Conservation (phyloP, 2,113 vertebrate species). For the Lucifuga dentata region DNA sequence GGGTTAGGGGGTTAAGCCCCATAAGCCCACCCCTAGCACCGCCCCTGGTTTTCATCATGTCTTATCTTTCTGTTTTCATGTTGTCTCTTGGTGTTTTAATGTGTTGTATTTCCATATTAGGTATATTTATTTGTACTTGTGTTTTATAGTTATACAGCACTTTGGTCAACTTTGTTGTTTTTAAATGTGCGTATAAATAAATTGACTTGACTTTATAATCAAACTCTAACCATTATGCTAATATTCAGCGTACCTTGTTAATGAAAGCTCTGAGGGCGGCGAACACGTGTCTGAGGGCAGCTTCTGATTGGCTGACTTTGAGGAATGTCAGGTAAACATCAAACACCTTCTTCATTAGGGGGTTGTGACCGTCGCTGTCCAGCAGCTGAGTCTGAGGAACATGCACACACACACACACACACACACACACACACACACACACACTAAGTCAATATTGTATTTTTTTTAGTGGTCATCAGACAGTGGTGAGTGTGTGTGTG, state of each 20-base stretch:
- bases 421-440: neutral
- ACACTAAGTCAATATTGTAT: neutral
- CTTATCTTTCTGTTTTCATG: too few relatives aligned
- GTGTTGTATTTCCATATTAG: too few relatives aligned
- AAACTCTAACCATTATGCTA: too few relatives aligned
- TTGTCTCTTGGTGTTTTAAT: too few relatives aligned
- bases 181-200: too few relatives aligned
- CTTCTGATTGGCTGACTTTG: constrained; percentile 92
- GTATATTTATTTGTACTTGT: too few relatives aligned
- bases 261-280: constrained; percentile 93
- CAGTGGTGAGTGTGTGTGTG: constrained; percentile 11
- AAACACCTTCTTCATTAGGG: constrained; percentile 96
- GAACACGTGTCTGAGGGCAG: constrained; percentile 91
- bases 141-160: too few relatives aligned
- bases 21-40: too few relatives aligned
- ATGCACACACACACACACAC: neutral
- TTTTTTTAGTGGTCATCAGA: neutral
- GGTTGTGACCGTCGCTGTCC: constrained; percentile 93
- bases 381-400: constrained; percentile 89
- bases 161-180: too few relatives aligned
- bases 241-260: constrained; percentile 87
- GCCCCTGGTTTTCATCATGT: too few relatives aligned
- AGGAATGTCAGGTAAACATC: constrained; percentile 95
- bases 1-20: too few relatives aligned
- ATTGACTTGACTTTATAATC: too few relatives aligned